Evolutionary conservation across 1,140 invertebrate species (phyloP).

Genomic region (Bradynema listronoti): DNA sequence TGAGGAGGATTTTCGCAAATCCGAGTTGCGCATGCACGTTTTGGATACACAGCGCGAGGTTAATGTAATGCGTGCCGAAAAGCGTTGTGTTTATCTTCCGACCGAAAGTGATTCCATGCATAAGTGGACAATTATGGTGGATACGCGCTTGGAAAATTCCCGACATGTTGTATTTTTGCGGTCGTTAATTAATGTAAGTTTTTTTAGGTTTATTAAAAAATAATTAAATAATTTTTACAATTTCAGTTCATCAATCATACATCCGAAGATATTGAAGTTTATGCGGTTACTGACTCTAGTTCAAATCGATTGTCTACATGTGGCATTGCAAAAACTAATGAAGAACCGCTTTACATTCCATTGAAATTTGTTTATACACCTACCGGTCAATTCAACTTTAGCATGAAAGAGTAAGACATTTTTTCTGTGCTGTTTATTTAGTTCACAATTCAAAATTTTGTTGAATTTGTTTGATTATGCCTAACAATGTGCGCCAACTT

Average conservation of each 20-base stretch:
- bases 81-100: constrained; percentile 72
- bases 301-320: constrained; percentile 69
- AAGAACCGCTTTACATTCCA: constrained; percentile 69
- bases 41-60: constrained; percentile 62
- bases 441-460: constrained; percentile 4
- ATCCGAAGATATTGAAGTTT: constrained; percentile 71
- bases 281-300: constrained; percentile 66
- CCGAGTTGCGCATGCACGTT: neutral
- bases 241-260: constrained; percentile 76
- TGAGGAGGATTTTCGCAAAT: neutral
- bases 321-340: constrained; percentile 65
- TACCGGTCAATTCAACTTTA: constrained; percentile 77
- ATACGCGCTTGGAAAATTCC: constrained; percentile 68
- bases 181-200: constrained; percentile 68
- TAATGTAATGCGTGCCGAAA: constrained; percentile 77
- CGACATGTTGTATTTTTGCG: constrained; percentile 68
- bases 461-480: too few species aligned
- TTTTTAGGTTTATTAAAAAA: neutral
- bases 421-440: constrained; percentile 28
- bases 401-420: constrained; percentile 56
- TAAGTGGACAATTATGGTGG: constrained; percentile 73
- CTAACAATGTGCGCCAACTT: too few species aligned
- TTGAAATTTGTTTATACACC: constrained; percentile 76
- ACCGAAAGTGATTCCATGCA: constrained; percentile 64
- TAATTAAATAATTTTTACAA: too few species aligned